Conservation (phyloP, 2,113 vertebrate species). For the Pipra filicauda region DNA sequence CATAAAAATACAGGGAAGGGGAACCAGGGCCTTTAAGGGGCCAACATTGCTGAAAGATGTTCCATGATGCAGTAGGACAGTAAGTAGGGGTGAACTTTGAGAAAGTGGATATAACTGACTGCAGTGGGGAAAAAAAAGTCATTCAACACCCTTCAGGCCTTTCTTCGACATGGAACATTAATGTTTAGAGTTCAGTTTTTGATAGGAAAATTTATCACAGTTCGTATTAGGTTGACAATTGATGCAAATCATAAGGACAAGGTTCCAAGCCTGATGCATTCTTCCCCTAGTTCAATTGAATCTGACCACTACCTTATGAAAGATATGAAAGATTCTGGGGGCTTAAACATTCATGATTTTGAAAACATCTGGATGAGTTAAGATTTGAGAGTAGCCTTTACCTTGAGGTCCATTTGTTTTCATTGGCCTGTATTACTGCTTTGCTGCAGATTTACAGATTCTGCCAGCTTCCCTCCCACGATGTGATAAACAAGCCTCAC, state of each 20-base stretch:
- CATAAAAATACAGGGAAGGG: neutral
- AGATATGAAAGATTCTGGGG: neutral
- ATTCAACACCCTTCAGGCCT: neutral
- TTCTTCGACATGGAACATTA: neutral
- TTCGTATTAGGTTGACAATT: neutral
- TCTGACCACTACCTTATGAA: neutral
- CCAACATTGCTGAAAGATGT: neutral
- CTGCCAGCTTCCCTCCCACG: neutral
- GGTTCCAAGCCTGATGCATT: neutral
- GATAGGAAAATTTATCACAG: neutral
- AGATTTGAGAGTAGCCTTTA: neutral
- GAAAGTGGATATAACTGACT: neutral
- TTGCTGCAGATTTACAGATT: conserved; percentile 1
- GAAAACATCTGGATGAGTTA: neutral
- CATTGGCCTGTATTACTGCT: neutral
- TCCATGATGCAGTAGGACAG: neutral
- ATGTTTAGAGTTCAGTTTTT: neutral
- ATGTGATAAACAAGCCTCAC: neutral
- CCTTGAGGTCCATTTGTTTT: neutral
- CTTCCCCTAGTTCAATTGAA: neutral
- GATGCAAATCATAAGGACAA: neutral
- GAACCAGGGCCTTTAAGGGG: neutral
- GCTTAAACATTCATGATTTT: neutral
- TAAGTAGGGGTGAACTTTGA: neutral
- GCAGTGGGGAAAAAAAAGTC: neutral